Conservation (phyloP, 1,140 invertebrate genomes). For the Solen grandis region DNA sequence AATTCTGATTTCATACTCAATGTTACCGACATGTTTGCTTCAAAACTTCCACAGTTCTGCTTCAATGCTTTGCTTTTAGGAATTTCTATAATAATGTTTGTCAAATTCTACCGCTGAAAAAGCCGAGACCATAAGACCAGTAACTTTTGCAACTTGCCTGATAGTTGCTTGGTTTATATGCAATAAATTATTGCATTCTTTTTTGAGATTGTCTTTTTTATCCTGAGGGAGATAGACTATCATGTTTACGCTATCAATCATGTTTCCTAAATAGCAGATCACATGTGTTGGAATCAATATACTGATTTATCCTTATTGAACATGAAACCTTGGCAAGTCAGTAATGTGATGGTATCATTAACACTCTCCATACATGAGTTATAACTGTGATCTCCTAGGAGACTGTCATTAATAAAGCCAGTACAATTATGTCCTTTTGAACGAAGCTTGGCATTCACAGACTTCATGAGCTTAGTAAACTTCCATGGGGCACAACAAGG, state of each 20-base stretch:
- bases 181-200: constrained; percentile 12
- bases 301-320: constrained; percentile 26
- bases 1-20: constrained; percentile 24
- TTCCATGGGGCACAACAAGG: neutral
- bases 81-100: constrained; percentile 7
- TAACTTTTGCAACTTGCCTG: constrained; percentile 32
- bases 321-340: constrained; percentile 51
- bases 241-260: constrained; percentile 38
- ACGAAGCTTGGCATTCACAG: constrained; percentile 22
- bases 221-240: constrained; percentile 18
- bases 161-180: constrained; percentile 28
- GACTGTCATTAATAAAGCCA: constrained; percentile 37
- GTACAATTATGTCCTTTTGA: constrained; percentile 4
- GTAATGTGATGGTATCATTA: constrained; percentile 19
- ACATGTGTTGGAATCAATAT: constrained; percentile 7
- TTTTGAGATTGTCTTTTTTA: constrained; percentile 22
- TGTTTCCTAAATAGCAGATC: constrained; percentile 11
- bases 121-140: constrained; percentile 39
- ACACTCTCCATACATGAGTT: constrained; percentile 49
- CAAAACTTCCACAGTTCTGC: constrained; percentile 16
- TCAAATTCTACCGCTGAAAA: constrained; percentile 30
- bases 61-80: constrained; percentile 44
- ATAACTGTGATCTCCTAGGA: neutral
- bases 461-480: constrained; percentile 45
- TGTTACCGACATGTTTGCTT: constrained; percentile 12